Evolutionary conservation across 2,888 invertebrate species (phyloP).

Genomic region (Zelleria hepariella): DNA sequence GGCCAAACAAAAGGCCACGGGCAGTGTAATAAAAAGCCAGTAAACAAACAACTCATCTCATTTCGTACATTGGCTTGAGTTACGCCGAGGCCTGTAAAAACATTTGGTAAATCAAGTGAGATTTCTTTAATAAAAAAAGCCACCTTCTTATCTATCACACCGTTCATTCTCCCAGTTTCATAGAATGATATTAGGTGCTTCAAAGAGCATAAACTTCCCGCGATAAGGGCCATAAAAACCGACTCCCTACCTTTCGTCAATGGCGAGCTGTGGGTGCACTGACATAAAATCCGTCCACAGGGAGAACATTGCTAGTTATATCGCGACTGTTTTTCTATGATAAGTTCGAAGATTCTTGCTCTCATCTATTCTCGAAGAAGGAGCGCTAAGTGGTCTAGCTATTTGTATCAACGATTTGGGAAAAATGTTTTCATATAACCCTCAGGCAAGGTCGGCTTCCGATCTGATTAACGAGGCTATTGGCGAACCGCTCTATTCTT

Average conservation of each 20-base stretch:
- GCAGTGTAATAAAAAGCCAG: background rate
- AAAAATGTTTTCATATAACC: background rate
- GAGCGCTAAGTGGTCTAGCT: background rate
- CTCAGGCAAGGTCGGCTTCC: background rate
- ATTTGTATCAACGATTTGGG: background rate
- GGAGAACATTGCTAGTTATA: no score
- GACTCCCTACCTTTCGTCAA: background rate
- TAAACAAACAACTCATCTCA: background rate
- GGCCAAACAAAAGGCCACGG: background rate
- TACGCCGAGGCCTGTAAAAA: background rate
- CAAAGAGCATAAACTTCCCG: slow-evolving; percentile 17
- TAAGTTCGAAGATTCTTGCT: background rate
- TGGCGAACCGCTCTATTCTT: background rate
- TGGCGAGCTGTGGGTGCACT: background rate
- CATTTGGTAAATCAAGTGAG: background rate
- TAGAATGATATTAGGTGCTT: slow-evolving; percentile 19
- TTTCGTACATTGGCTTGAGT: no score
- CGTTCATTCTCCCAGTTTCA: slow-evolving; percentile 13
- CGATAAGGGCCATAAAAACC: slow-evolving; percentile 10
- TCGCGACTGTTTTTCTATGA: background rate
- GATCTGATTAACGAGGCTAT: background rate
- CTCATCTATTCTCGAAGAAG: no score
- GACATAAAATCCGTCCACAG: no score
- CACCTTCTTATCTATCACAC: background rate
- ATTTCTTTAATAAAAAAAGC: background rate